Base-by-base conservation (phyloP, 1,140 invertebrate species). In the Capitella teleta region DNA sequence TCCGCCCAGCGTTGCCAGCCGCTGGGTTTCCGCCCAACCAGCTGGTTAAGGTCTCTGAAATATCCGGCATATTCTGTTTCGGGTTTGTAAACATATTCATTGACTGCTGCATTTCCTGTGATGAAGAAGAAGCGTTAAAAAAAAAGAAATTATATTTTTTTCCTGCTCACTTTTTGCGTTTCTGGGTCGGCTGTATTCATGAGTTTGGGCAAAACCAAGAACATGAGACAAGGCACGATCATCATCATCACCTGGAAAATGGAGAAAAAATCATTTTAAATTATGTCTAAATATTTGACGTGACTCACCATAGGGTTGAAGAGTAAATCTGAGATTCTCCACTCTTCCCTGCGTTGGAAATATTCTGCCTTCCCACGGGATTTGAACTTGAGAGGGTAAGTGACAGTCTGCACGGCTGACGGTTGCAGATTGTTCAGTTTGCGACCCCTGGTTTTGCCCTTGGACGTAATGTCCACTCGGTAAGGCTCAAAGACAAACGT, bases 361-460 rank as follows among this genome's bases (percentile, higher is more conserved):
- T 94, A 98, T 60, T 84, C 83, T 55, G 84, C 86, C 52, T 80
- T 82, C 16, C 81, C 81, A 28, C 85, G 56, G 3, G 87, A 78
- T 63, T 87, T 87, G 74, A 97, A 81, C 67, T 85, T 82, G 43
- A 98, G 74, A 14, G 93, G 93, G 72, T 97, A 96, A 2, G 84
- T 80, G 41, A 96, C 54, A 42, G 59, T 57, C 59, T 65, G 63
- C 18, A 74, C 67, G 68, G 86, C 79, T 1, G 84, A 84, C 0
- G 88, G 87, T 68, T 97, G 92, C 46, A 98, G 82, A 61, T 90
- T 82, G 72, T 98, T 98, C 0, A 98, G 83, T 76, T 86, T 90
- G 41, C 95, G 77, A 0, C 92, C 93, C 55, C 95, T 78, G 55
- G 87, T 90, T 74, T 98, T 98, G 21, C 95, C 95, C 52, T 66